Conservation (phyloP, 1,140 invertebrate species). For the Paramacrobiotus metropolitanus region DNA sequence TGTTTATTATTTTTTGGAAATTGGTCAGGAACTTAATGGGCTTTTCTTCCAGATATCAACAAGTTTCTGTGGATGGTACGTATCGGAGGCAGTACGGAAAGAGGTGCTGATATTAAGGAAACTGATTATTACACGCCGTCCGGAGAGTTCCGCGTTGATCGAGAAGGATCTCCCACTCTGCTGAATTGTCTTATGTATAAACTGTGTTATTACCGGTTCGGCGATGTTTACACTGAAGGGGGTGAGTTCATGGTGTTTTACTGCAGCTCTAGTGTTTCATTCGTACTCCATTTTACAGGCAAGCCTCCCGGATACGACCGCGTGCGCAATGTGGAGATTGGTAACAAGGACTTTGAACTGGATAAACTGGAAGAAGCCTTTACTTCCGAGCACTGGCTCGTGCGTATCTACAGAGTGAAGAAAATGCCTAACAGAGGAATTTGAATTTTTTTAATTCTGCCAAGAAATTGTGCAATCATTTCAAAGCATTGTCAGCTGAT, state of each 20-base stretch:
- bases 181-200: constrained; percentile 89
- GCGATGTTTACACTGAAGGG: constrained; percentile 78
- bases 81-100: constrained; percentile 84
- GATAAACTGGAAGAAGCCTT: constrained; percentile 79
- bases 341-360: constrained; percentile 79
- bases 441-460: constrained; percentile 21
- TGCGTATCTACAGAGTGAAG: constrained; percentile 82
- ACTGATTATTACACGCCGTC: constrained; percentile 79
- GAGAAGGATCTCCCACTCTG: constrained; percentile 56
- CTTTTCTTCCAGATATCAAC: constrained; percentile 50
- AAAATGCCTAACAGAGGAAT: constrained; percentile 57
- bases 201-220: constrained; percentile 84
- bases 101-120: constrained; percentile 79
- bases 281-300: constrained; percentile 15
- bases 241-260: constrained; percentile 29
- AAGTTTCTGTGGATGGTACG: constrained; percentile 99
- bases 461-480: no score
- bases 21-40: not conserved
- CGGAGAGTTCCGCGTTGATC: constrained; percentile 80
- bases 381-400: constrained; percentile 83
- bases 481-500: no score
- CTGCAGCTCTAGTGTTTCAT: constrained; percentile 6
- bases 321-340: constrained; percentile 70
- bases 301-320: constrained; percentile 71
- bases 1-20: constrained; percentile 6